A percentile compares a stretch with the other conserved stretches of the same genome.
phyloP scores from a whole-genome alignment of 2,888 invertebrate species.

The Selenia dentaria region DNA sequence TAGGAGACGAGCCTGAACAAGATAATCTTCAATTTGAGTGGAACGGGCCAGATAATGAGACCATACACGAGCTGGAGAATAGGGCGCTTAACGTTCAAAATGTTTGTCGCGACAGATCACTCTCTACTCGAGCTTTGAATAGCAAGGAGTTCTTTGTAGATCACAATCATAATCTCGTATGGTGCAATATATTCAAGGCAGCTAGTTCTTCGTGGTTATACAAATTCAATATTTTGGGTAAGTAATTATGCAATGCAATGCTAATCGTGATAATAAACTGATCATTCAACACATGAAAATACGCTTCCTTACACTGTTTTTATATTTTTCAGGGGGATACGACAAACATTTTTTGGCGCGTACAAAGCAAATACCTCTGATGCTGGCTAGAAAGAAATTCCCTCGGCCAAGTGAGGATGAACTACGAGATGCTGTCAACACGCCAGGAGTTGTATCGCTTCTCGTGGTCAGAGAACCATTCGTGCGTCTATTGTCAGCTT shows the following conservation, averaged over 20 bases:
- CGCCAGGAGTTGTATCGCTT: constrained; percentile 87
- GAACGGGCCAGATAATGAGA: constrained; percentile 68
- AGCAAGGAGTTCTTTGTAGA: constrained; percentile 91
- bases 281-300: too few relatives aligned
- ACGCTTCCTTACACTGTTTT: too few relatives aligned
- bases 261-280: neutral
- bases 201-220: constrained; percentile 93
- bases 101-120: constrained; percentile 71
- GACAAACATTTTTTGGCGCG: constrained; percentile 84
- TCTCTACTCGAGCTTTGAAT: constrained; percentile 80
- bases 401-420: constrained; percentile 87
- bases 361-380: constrained; percentile 86
- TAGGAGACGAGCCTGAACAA: constrained; percentile 56
- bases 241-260: constrained; percentile 6
- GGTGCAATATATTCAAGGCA: constrained; percentile 91
- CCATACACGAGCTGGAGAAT: constrained; percentile 73
- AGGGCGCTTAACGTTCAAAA: constrained; percentile 72
- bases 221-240: constrained; percentile 90
- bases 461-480: constrained; percentile 90
- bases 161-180: constrained; percentile 86
- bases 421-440: constrained; percentile 82
- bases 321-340: constrained; percentile 78
- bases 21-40: constrained; percentile 49
- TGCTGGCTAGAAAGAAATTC: constrained; percentile 87
- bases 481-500: constrained; percentile 89